phyloP scores from a whole-genome alignment of 2,113 vertebrate species.

The Platichthys stellatus region DNA sequence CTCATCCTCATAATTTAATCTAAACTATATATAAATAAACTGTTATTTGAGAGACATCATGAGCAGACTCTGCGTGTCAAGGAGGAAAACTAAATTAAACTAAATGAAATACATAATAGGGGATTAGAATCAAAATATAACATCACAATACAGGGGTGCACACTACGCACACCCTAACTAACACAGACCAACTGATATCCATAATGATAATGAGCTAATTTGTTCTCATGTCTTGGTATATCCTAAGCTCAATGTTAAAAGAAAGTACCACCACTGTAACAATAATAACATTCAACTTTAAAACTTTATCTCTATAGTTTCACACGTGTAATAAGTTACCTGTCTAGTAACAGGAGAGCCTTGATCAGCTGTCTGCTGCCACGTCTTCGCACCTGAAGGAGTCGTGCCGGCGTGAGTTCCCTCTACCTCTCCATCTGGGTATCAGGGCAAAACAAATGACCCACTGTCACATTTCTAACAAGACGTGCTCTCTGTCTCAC shows the following conservation, averaged over 20 bases:
- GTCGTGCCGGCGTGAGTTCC: slow-evolving; percentile 30
- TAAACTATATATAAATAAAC: no score
- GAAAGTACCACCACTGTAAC: no score
- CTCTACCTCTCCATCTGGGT: slow-evolving; percentile 58
- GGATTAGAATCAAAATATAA: no score
- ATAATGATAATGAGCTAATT: no score
- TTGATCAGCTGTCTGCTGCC: slow-evolving; percentile 45
- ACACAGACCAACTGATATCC: no score
- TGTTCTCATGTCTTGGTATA: no score
- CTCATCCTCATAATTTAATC: no score
- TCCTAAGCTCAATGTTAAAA: no score
- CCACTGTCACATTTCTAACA: slow-evolving; percentile 16
- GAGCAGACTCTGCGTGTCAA: neutral
- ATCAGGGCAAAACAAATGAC: slow-evolving; percentile 70
- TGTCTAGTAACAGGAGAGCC: slow-evolving; percentile 37
- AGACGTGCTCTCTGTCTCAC: neutral
- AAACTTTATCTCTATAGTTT: neutral
- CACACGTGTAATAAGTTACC: slow-evolving; percentile 49
- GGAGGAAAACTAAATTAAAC: neutral
- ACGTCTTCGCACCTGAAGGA: slow-evolving; percentile 38
- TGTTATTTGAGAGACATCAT: no score
- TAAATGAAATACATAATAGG: neutral
- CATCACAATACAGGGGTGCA: no score
- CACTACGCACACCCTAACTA: no score
- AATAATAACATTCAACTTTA: no score